phyloP scores from a whole-genome alignment of 1,140 invertebrate species.

The Drosophila parvula region DNA sequence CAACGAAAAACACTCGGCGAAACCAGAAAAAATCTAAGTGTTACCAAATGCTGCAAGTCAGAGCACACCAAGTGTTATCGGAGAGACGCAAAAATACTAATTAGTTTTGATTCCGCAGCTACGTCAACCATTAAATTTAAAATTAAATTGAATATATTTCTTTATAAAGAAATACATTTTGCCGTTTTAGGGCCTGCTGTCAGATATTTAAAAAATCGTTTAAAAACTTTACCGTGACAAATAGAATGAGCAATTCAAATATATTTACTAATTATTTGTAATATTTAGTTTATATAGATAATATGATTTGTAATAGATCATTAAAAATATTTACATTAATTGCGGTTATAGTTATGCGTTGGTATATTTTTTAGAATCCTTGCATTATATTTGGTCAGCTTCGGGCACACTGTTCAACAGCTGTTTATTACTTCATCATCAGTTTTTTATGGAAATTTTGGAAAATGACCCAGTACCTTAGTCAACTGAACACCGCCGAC shows the following conservation, averaged over 20 bases:
- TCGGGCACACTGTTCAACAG: constrained; percentile 35
- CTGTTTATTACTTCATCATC: constrained; percentile 74
- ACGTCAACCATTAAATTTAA: no score
- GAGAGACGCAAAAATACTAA: neutral
- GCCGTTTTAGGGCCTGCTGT: no score
- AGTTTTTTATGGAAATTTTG: constrained; percentile 26
- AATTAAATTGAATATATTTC: no score
- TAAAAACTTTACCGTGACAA: no score
- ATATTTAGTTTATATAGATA: neutral
- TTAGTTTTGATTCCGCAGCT: neutral
- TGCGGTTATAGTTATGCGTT: neutral
- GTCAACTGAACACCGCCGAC: constrained; percentile 79
- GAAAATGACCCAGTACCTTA: constrained; percentile 68
- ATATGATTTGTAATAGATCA: no score
- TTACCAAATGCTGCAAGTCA: neutral
- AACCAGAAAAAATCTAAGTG: constrained; percentile 16
- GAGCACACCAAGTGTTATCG: neutral
- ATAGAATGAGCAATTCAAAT: no score
- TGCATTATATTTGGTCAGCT: neutral
- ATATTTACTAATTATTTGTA: no score
- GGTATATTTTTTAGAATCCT: neutral
- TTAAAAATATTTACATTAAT: no score
- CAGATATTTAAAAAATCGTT: no score
- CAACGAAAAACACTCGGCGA: constrained; percentile 44
- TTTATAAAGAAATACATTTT: no score